These are phyloP conservation scores for Torymus texanus DNA, from an alignment of 2,888 invertebrate species.

Conservation along the genomic window DNA sequence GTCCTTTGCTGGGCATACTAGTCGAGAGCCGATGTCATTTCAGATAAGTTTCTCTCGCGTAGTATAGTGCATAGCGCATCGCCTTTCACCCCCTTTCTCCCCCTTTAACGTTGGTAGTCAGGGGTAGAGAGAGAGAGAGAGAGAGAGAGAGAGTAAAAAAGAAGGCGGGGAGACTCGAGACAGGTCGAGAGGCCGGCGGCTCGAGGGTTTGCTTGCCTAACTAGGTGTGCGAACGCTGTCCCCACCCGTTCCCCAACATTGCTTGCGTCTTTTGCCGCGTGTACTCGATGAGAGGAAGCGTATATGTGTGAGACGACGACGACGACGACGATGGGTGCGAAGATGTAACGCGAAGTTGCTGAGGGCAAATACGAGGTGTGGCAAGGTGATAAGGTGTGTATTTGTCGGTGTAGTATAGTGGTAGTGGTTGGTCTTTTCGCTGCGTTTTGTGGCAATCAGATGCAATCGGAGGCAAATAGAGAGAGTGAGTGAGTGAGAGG, in stretches of 20 bases:
- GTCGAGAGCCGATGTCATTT: conserved; percentile 71
- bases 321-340: neutral
- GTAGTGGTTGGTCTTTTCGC: conserved; percentile 9
- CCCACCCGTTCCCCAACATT: conserved; percentile 3
- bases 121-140: too few species aligned
- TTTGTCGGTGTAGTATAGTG: conserved; percentile 31
- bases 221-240: conserved; percentile 48
- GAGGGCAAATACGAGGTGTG: conserved; percentile 30
- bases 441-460: conserved; percentile 34
- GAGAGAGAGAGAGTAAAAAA: conserved; percentile 41
- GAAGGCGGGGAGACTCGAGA: conserved; percentile 41
- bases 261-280: neutral
- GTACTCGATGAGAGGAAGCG: neutral
- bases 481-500: too few species aligned
- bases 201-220: conserved; percentile 54
- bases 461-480: conserved; percentile 35
- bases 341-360: too few species aligned
- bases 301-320: neutral
- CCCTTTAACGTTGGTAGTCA: too few species aligned
- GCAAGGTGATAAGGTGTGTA: conserved; percentile 18
- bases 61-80: conserved; percentile 56
- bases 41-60: conserved; percentile 70
- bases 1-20: conserved; percentile 65
- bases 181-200: conserved; percentile 33
- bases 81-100: conserved; percentile 43